Evolutionary conservation across 64 coral and sea anemone genomes (phyloP).

Genomic region (Pachyseris speciosa): DNA sequence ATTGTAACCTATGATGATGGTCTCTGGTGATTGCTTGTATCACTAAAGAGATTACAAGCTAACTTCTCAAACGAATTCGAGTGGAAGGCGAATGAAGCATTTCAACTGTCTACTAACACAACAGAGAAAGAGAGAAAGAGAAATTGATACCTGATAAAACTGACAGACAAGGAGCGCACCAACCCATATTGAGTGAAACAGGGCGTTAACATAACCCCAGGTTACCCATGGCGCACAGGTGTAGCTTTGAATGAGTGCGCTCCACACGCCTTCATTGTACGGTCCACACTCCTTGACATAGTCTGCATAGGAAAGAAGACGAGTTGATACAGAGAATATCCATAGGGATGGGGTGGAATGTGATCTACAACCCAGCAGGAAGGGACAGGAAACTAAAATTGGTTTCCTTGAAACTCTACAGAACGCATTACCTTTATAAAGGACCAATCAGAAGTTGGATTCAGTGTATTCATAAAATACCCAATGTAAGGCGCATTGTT

Average conservation of each 20-base stretch:
- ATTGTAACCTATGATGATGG: too few species aligned
- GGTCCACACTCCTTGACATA: conserved; percentile 60
- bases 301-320: conserved; percentile 21
- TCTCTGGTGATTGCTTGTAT: too few species aligned
- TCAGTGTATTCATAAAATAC: too few species aligned
- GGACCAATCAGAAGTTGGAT: too few species aligned
- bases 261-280: conserved; percentile 67
- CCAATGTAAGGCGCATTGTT: too few species aligned
- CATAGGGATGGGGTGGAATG: not conserved
- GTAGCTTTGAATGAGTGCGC: conserved; percentile 46
- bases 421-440: too few species aligned
- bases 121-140: not conserved
- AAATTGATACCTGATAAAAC: conserved; percentile 77
- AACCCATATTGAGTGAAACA: conserved; percentile 86
- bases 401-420: too few species aligned
- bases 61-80: too few species aligned
- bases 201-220: conserved; percentile 81
- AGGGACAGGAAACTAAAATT: too few species aligned
- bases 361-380: not conserved
- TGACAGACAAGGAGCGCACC: conserved; percentile 82
- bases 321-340: not conserved
- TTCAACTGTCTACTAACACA: too few species aligned
- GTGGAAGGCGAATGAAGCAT: too few species aligned
- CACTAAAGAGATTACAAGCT: too few species aligned
- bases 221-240: conserved; percentile 85